phyloP scores from a whole-genome alignment of 2,113 vertebrate genomes.

The Loxodonta africana region DNA sequence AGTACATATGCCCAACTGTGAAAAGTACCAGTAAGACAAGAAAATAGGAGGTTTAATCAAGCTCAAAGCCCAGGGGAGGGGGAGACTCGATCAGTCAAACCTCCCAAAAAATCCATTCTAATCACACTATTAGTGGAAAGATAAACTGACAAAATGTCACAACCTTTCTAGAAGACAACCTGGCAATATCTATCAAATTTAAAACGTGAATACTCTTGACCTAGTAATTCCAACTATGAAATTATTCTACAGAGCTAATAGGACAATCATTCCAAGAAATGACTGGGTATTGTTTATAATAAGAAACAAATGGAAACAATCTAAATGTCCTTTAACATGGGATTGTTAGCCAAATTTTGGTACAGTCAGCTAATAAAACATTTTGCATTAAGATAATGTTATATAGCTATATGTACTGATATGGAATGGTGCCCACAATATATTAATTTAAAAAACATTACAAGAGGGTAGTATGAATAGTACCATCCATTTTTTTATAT shows the following conservation, averaged over 20 bases:
- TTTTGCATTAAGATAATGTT: neutral
- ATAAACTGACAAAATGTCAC: neutral
- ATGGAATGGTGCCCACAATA: neutral
- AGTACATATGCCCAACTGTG: neutral
- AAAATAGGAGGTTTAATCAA: neutral
- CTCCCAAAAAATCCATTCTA: neutral
- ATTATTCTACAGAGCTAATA: neutral
- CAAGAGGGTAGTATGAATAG: neutral
- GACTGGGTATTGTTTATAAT: neutral
- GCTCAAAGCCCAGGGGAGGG: neutral
- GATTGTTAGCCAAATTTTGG: neutral
- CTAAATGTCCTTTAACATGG: neutral
- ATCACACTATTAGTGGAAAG: neutral
- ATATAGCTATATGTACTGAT: neutral
- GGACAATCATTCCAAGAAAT: neutral
- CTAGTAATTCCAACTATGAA: neutral
- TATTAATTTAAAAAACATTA: neutral
- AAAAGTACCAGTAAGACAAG: neutral
- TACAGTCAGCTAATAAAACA: neutral
- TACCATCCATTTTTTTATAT: neutral
- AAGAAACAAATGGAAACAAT: neutral
- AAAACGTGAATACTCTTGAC: neutral
- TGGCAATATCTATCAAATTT: neutral
- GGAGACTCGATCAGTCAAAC: no score
- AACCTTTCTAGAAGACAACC: neutral